Conservation (phyloP, 1,140 invertebrate species). For the Achroia grisella region DNA sequence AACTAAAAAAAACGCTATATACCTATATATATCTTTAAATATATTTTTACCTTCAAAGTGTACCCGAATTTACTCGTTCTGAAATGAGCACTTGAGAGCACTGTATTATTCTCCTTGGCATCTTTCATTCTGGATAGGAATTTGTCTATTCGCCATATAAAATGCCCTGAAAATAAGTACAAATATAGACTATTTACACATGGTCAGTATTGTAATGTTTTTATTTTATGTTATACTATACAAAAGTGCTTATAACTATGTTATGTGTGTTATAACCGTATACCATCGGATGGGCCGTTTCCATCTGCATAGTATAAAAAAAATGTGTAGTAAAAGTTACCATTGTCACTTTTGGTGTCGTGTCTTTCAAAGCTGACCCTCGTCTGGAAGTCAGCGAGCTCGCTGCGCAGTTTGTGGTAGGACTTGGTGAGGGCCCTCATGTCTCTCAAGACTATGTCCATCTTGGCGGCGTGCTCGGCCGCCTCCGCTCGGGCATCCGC, state of each 20-base stretch:
- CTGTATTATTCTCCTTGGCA: slow-evolving; percentile 76
- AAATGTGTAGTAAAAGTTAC: slow-evolving; percentile 13
- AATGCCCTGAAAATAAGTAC: slow-evolving; percentile 61
- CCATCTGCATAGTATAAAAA: too few relatives aligned
- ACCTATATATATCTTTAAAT: too few relatives aligned
- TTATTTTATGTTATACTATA: too few relatives aligned
- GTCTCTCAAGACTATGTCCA: slow-evolving; percentile 42
- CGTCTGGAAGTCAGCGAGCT: slow-evolving; percentile 51
- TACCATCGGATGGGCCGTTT: too few relatives aligned
- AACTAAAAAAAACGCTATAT: too few relatives aligned
- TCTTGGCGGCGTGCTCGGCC: slow-evolving; percentile 29
- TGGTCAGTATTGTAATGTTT: too few relatives aligned
- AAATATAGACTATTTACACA: too few relatives aligned
- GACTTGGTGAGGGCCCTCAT: slow-evolving; percentile 52
- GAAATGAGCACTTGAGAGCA: slow-evolving; percentile 79
- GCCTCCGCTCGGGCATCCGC: slow-evolving; percentile 45
- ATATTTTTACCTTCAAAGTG: slow-evolving; percentile 75
- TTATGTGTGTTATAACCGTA: too few relatives aligned
- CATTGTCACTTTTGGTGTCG: slow-evolving; percentile 47
- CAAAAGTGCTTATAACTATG: too few relatives aligned
- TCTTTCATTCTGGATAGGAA: slow-evolving; percentile 78
- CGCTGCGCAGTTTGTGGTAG: slow-evolving; percentile 48
- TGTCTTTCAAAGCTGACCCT: slow-evolving; percentile 39
- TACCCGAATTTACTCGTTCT: slow-evolving; percentile 82
- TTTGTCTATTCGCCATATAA: slow-evolving; percentile 81